These are phyloP conservation scores for Zosterops pallidus DNA, from an alignment of 2,113 vertebrate genomes.

Conservation along the genomic window DNA sequence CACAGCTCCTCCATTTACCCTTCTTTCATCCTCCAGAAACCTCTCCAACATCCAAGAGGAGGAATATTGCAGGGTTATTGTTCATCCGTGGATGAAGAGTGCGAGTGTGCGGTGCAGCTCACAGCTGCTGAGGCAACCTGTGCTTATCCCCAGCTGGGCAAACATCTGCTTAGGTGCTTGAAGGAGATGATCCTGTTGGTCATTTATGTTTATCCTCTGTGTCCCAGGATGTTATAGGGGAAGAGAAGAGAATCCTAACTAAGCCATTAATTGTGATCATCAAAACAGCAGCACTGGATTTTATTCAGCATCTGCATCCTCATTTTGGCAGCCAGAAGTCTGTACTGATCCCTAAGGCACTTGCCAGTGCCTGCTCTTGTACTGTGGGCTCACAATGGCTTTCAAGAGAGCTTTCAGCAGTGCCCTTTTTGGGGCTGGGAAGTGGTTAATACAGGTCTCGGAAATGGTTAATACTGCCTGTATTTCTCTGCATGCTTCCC, in stretches of 20 bases:
- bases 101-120: slow-evolving; percentile 4
- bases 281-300: background rate
- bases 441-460: background rate
- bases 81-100: background rate
- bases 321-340: background rate
- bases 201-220: background rate
- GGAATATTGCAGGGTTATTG: background rate
- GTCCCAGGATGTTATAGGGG: background rate
- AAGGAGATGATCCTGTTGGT: background rate
- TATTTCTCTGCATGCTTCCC: background rate
- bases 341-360: accelerated
- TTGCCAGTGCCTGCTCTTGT: background rate
- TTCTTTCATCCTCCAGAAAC: slow-evolving; percentile 22
- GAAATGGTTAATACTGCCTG: slow-evolving; percentile 18
- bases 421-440: background rate
- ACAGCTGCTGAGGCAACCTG: slow-evolving; percentile 46
- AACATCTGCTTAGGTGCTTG: slow-evolving; percentile 5
- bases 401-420: background rate
- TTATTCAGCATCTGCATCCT: background rate
- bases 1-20: slow-evolving; percentile 10
- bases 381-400: accelerated
- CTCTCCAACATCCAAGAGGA: background rate
- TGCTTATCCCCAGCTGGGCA: slow-evolving; percentile 35
- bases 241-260: background rate
- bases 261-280: background rate